Conservation (phyloP, 2,113 vertebrate genomes). For the Rousettus leschenaultii region DNA sequence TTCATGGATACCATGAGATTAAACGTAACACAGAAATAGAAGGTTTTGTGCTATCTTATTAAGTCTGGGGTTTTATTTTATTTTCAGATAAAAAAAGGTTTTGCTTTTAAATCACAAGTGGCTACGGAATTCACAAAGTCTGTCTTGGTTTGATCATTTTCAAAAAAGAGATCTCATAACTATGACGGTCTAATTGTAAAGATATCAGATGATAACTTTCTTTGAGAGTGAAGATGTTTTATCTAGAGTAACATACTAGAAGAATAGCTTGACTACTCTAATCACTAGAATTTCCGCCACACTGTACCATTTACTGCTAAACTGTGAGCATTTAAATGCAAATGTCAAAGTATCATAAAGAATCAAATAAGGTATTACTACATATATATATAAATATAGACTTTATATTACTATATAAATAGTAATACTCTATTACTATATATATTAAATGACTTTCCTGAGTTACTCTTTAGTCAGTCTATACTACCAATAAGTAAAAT, state of each 20-base stretch:
- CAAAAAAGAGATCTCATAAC: neutral
- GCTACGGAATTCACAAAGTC: constrained; percentile 8
- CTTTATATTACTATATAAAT: too few species aligned
- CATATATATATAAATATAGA: neutral
- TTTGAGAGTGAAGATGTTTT: neutral
- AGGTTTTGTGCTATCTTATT: neutral
- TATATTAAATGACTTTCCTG: neutral
- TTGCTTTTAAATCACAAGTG: neutral
- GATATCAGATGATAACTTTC: neutral
- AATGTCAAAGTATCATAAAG: neutral
- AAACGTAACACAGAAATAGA: neutral
- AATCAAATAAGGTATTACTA: neutral
- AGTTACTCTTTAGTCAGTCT: neutral
- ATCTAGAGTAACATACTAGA: neutral
- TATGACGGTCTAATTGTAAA: neutral
- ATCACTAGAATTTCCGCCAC: neutral
- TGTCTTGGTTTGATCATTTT: neutral
- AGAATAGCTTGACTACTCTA: neutral
- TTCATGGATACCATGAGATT: neutral
- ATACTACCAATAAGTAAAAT: neutral
- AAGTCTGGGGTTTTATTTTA: neutral
- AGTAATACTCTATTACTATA: too few species aligned
- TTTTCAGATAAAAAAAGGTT: constrained; percentile 9
- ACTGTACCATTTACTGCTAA: neutral
- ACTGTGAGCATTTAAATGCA: neutral